Conservation (phyloP, 1,140 invertebrate species). For the Pogonognathellus flavescens region DNA sequence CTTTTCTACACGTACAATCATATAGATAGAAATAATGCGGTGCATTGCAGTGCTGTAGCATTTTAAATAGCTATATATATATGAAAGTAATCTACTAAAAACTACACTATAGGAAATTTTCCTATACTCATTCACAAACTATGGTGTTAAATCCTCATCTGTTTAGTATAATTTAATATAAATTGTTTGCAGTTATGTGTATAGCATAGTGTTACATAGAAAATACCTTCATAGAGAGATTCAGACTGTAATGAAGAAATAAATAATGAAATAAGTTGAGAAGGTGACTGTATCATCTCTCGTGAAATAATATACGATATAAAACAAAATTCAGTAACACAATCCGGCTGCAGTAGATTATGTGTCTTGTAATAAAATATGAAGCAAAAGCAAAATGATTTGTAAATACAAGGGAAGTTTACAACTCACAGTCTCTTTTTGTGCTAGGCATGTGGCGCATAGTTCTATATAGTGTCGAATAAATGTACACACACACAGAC, state of each 20-base stretch:
- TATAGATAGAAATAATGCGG: no score
- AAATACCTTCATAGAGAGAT: neutral
- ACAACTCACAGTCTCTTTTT: neutral
- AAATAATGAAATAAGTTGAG: conserved; percentile 12
- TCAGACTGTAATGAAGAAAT: neutral
- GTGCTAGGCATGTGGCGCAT: neutral
- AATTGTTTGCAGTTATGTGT: no score
- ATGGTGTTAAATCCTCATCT: no score
- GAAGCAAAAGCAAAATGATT: neutral
- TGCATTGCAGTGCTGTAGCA: no score
- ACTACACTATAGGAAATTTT: no score
- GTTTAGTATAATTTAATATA: no score
- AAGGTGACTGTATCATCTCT: conserved; percentile 32
- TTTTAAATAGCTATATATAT: no score
- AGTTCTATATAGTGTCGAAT: no score
- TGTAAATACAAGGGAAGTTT: neutral
- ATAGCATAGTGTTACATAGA: neutral
- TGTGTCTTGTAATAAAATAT: conserved; percentile 24
- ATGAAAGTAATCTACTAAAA: no score
- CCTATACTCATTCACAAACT: no score
- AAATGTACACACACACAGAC: neutral
- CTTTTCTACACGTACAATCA: no score
- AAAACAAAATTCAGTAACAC: conserved; percentile 37
- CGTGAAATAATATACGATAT: conserved; percentile 28
- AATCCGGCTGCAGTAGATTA: neutral